Base-by-base conservation (phyloP, 1,140 invertebrate species). In the Anoplolepis gracilipes region DNA sequence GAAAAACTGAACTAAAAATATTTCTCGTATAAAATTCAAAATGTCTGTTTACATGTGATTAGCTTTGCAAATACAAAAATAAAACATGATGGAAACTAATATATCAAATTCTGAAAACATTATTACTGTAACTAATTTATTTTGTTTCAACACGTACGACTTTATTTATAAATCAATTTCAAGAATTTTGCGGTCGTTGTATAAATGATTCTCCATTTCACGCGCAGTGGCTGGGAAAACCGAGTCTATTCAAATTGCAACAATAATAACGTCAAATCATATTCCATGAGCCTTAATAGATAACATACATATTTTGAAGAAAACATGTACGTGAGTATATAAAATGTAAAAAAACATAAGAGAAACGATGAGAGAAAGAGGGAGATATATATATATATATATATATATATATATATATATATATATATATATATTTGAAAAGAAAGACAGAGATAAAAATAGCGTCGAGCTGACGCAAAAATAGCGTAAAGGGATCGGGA, bases 401-500 rank as follows among this genome's bases (percentile, higher is more conserved):
- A 30, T 8, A 62, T 4, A 22, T 33, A 2, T 22, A 30, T 33
- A 5, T 22, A 30, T 8, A 11, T 16, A 19, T 28, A 30, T 25
- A 28, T 4, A 22, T 33, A 2, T 22, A 30, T 33, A 5, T 22
- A 30, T 8, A 62, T 19, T 0, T 30, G 8, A 10, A 16, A 73
- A 55, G 19, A 42, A 67, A 69, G 67, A 84, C 19, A 59, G 55
- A 85, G 22, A 42, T 28, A 53, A 77, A 72, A 36, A 22, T 22
- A 39, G 30, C 59, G 19, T 33, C 11, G n/a, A 65, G 42, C 11
- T 30, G 53, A 42, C n/a, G 82, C 28, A 53, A 62, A 76, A 79
- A 53, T 39, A 57, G 76, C 46, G 16, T 2, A 22, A 22, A 33
- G 7, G 30, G 69, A 82, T n/a, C 49, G 78, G 5, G 70, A 49